Conservation (phyloP, 2,888 invertebrate species). For the Spisula solida region DNA sequence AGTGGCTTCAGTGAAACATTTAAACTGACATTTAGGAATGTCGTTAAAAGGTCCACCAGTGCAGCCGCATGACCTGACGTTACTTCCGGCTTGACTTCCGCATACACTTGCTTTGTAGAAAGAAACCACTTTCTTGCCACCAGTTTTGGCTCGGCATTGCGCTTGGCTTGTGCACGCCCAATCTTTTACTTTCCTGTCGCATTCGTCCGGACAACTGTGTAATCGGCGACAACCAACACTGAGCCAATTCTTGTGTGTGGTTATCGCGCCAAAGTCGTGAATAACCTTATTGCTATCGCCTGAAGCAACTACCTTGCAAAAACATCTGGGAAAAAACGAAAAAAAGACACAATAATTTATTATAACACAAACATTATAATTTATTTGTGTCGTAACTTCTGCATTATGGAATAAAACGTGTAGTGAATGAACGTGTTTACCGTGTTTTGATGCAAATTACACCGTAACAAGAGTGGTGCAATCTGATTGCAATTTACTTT, state of each 20-base stretch:
- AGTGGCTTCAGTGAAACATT: background rate
- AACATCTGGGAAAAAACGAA: too few relatives aligned
- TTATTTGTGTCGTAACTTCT: background rate
- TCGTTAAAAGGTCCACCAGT: background rate
- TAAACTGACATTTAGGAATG: slow-evolving; percentile 13
- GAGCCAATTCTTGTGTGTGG: slow-evolving; percentile 4
- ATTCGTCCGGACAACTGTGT: slow-evolving; percentile 24
- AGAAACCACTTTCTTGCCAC: slow-evolving; percentile 32
- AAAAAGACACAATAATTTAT: slow-evolving; percentile 16
- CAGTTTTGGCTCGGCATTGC: background rate
- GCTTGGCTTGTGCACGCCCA: slow-evolving; percentile 23
- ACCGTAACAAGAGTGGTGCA: too few relatives aligned
- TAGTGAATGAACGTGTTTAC: background rate
- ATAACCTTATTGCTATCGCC: slow-evolving; percentile 20
- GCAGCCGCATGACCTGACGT: slow-evolving; percentile 29
- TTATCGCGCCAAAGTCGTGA: slow-evolving; percentile 33
- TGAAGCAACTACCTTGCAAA: slow-evolving; percentile 38
- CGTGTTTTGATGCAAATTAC: background rate
- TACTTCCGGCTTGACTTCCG: slow-evolving; percentile 6
- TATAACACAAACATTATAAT: background rate
- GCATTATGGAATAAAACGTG: background rate
- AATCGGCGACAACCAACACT: slow-evolving; percentile 33
- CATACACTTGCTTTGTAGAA: slow-evolving; percentile 41
- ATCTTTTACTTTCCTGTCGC: slow-evolving; percentile 32
- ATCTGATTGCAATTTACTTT: too few relatives aligned